Percentiles rank a stretch among this genome's conserved stretches.
Evolutionary conservation across 1,140 invertebrate species (phyloP).

Genomic region (Caligus rogercresseyi): DNA sequence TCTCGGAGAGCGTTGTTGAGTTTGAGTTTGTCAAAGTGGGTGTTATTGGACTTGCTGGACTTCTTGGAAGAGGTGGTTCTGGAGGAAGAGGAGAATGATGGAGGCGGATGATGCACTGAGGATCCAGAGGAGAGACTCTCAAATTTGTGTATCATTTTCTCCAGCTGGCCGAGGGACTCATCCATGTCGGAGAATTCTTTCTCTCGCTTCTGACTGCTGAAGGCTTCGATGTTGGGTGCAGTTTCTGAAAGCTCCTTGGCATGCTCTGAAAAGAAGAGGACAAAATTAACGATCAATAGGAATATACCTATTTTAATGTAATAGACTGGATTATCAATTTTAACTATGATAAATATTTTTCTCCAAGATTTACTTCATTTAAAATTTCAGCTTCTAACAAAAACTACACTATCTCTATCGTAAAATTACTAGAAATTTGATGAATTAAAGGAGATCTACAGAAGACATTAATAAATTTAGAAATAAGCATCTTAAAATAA

Average conservation of each 20-base stretch:
- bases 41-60: neutral
- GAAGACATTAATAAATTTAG: no score
- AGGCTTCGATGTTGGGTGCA: neutral
- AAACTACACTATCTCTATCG: no score
- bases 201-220: neutral
- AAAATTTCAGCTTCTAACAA: no score
- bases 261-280: neutral
- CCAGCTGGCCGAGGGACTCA: neutral
- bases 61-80: neutral
- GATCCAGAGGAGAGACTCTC: neutral
- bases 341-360: no score
- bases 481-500: no score
- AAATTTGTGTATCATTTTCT: constrained; percentile 15
- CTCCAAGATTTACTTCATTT: no score
- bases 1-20: constrained; percentile 84
- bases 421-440: no score
- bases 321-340: no score
- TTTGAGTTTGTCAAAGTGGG: constrained; percentile 55
- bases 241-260: neutral
- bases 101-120: no score
- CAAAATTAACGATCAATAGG: neutral
- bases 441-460: no score
- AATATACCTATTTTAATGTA: no score
- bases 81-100: no score
- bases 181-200: neutral